Evolutionary conservation across 2,797 vertebrate species (phyloP).

Genomic region (Eremophila alpestris): DNA sequence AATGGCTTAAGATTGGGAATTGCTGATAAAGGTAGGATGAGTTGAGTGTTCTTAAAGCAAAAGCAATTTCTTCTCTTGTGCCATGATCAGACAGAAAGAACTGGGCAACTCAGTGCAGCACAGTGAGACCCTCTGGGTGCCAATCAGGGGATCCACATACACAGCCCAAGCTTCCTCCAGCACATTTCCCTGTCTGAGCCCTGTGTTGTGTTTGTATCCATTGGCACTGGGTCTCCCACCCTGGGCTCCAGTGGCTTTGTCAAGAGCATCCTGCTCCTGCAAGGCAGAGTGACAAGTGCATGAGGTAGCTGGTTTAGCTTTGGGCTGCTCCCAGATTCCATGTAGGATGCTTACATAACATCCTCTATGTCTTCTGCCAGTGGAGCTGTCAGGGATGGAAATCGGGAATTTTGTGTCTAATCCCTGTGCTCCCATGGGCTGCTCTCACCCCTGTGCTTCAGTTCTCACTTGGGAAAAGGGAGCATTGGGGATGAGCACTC

Average conservation of each 20-base stretch:
- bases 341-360: neutral
- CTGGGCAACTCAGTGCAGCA: neutral
- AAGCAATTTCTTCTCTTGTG: neutral
- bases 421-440: rapidly evolving
- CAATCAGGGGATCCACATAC: rapidly evolving
- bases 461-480: neutral
- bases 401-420: neutral
- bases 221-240: neutral
- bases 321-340: neutral
- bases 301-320: neutral
- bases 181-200: neutral
- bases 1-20: neutral
- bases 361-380: neutral
- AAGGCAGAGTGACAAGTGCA: neutral
- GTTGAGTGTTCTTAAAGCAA: neutral
- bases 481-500: neutral
- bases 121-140: rapidly evolving
- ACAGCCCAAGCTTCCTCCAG: neutral
- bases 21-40: neutral
- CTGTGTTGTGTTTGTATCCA: neutral
- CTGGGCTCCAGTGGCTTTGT: neutral
- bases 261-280: neutral
- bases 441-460: neutral
- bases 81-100: rapidly evolving
- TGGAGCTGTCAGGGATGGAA: neutral